Base-by-base conservation (phyloP, 2,797 vertebrate species). In the Tenualosa ilisha region DNA sequence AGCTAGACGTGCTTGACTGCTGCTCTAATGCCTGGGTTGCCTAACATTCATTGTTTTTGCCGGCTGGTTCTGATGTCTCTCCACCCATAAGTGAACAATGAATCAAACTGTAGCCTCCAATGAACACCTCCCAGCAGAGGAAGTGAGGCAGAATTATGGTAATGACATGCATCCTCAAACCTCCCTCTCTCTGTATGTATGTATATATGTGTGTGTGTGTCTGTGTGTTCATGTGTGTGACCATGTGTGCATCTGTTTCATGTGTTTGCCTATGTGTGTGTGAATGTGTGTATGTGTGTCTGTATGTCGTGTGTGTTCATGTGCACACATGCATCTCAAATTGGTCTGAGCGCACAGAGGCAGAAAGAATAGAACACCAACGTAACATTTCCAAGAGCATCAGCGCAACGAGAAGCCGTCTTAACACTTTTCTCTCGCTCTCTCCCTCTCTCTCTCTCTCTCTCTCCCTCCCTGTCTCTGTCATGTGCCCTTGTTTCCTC, bases 1-100 rank as follows among this genome's bases (percentile, higher is more conserved):
- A 87, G 86, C 86, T 86, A 20, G 24, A 7, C 37, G 75, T 81
- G 53, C 84, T 65, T 68, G 43, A 83, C 84, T 85, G 91, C 89
- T 89, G 89, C 84, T 53, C 75, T 82, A 85, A 85, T 89, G 86
- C 49, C 79, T 26, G 26, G 88, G 65, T 43, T 46, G 86, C 51
- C 89, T 91, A 93, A 93, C 88, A 89, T 88, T 93, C 90, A 92
- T 93, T 87, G 83, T 83, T 93, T 94, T 89, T 90, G 92, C 91
- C 82, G 72, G 89, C 86, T 92, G 90, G 83, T 86, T 93, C 87
- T 84, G 87, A 92, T 91, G 91, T 88, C 90, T 90, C 83, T 86
- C 90, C 92, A 90, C 89, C 91, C 89, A 91, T 89, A 94, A 93
- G 91, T 91, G 93, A 93, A 89, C 91, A 93, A 94, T 91, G 90